Conservation (phyloP, 2,113 vertebrate genomes). For the Campylomormyrus numenius region DNA sequence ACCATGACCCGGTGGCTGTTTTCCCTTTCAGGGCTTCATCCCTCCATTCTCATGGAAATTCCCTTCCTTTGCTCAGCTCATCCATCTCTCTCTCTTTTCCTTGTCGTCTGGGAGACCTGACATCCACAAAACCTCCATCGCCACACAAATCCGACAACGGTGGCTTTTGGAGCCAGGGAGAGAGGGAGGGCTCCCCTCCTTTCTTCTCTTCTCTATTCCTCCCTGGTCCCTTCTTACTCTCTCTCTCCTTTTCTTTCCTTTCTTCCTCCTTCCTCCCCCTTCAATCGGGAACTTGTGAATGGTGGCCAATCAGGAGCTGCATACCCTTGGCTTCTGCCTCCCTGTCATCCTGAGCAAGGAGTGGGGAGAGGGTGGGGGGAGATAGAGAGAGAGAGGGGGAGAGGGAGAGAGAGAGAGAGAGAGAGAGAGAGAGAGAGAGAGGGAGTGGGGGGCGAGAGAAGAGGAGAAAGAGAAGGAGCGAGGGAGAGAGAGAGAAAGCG, state of each 20-base stretch:
- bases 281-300: constrained; percentile 66
- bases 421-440: constrained; percentile 27
- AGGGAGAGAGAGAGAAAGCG: constrained; percentile 34
- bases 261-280: constrained; percentile 37
- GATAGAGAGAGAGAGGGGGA: constrained; percentile 38
- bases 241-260: constrained; percentile 8
- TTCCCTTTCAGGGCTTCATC: constrained; percentile 16
- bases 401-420: constrained; percentile 30
- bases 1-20: constrained; percentile 28
- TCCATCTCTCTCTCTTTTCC: constrained; percentile 19
- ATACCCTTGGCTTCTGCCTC: constrained; percentile 57
- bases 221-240: constrained; percentile 16
- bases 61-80: constrained; percentile 12
- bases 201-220: constrained; percentile 10
- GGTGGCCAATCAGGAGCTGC: constrained; percentile 67
- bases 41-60: constrained; percentile 19
- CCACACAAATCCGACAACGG: constrained; percentile 30
- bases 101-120: constrained; percentile 33
- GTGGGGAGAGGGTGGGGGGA: constrained; percentile 47
- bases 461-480: constrained; percentile 20
- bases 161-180: constrained; percentile 24
- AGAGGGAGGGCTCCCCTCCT: neutral
- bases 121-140: constrained; percentile 38
- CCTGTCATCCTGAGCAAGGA: constrained; percentile 60
- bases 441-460: constrained; percentile 20